These are phyloP conservation scores for Lasioglossum oenotherae DNA, from an alignment of 2,888 invertebrate genomes.

Conservation along the genomic window DNA sequence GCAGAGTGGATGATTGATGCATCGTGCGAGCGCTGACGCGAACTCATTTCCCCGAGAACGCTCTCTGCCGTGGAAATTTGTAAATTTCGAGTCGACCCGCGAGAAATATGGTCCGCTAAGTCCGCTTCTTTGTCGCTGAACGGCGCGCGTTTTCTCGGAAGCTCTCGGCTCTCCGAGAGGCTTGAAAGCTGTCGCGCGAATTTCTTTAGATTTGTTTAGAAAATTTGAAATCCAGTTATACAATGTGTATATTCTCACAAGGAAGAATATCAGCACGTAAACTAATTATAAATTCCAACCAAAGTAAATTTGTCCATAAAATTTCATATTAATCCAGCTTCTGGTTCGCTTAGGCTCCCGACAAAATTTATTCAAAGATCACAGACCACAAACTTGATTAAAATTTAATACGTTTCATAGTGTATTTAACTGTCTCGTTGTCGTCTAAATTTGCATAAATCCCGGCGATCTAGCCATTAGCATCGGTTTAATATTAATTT, in stretches of 20 bases:
- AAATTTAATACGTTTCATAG: neutral
- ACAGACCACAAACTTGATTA: neutral
- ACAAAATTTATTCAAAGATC: neutral
- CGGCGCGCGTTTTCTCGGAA: neutral
- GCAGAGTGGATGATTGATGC: slow-evolving; percentile 55
- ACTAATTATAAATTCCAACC: neutral
- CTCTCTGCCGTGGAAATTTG: slow-evolving; percentile 32
- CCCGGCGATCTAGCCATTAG: neutral
- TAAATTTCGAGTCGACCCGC: slow-evolving; percentile 36
- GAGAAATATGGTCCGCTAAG: slow-evolving; percentile 7
- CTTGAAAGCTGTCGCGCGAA: no score
- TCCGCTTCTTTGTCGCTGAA: neutral
- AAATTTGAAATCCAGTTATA: neutral
- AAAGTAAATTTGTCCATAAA: neutral
- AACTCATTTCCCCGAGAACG: slow-evolving; percentile 24
- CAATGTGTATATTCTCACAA: neutral
- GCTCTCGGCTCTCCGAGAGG: neutral
- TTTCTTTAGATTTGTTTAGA: neutral
- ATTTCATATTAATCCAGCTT: neutral
- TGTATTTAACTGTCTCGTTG: no score
- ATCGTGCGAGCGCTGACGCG: slow-evolving; percentile 8
- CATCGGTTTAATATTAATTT: neutral
- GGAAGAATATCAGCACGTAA: neutral
- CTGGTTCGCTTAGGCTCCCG: neutral
- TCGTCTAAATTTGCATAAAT: neutral